These are phyloP conservation scores for Heliconius ethilla DNA, from an alignment of 2,888 invertebrate species.

Conservation along the genomic window DNA sequence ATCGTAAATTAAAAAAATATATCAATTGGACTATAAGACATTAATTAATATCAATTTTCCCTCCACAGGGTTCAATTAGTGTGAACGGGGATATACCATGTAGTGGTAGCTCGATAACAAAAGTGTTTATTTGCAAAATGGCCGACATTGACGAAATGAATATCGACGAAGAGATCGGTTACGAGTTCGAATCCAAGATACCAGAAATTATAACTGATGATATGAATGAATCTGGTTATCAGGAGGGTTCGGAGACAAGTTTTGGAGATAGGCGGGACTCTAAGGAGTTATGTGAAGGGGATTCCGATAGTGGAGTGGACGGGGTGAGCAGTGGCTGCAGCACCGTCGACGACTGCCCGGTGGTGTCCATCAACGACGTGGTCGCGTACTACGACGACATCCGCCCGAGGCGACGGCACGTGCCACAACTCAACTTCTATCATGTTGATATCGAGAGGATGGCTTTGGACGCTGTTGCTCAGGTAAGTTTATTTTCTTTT, in stretches of 20 bases:
- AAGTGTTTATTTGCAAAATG: conserved; percentile 57
- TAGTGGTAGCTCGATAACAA: conserved; percentile 64
- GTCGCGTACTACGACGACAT: conserved; percentile 78
- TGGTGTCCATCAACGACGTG: conserved; percentile 78
- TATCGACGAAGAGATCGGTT: conserved; percentile 70
- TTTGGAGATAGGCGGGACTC: conserved; percentile 74
- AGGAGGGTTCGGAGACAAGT: conserved; percentile 75
- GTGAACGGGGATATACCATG: conserved; percentile 65
- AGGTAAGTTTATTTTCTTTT: conserved; percentile 62
- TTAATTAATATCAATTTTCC: conserved; percentile 3
- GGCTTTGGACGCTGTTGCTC: conserved; percentile 67
- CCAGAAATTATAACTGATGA: conserved; percentile 77
- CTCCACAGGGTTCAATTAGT: conserved; percentile 65
- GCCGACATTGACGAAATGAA: conserved; percentile 67
- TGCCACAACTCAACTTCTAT: conserved; percentile 76
- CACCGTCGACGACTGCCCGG: conserved; percentile 81
- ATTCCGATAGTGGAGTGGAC: conserved; percentile 81
- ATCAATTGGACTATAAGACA: neutral
- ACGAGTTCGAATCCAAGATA: conserved; percentile 71
- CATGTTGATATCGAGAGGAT: conserved; percentile 74
- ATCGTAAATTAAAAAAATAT: neutral
- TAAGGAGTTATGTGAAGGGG: conserved; percentile 74
- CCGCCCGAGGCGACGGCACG: conserved; percentile 69
- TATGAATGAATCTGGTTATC: conserved; percentile 77
- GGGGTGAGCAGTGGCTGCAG: conserved; percentile 83